phyloP scores from a whole-genome alignment of 1,140 invertebrate species.

The Cotesia vestalis region DNA sequence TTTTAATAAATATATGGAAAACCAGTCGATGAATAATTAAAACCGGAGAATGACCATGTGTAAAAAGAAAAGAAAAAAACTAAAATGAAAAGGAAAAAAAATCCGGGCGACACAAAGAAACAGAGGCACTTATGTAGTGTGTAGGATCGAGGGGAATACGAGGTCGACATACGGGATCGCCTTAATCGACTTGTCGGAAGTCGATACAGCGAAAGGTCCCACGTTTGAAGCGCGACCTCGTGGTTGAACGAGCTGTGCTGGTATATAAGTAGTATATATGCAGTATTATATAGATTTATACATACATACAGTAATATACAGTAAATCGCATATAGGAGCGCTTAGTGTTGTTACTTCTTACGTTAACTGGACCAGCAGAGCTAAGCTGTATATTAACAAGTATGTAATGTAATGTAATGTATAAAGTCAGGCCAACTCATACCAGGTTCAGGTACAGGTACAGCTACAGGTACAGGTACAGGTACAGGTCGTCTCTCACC shows the following conservation, averaged over 20 bases:
- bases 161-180: constrained; percentile 39
- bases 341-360: too few relatives aligned
- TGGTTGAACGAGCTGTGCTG: constrained; percentile 8
- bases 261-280: neutral
- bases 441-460: neutral
- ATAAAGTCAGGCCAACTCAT: constrained; percentile 8
- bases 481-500: too few relatives aligned
- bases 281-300: neutral
- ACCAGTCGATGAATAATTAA: too few relatives aligned
- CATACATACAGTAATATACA: too few relatives aligned
- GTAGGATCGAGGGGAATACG: constrained; percentile 13
- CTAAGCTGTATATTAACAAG: too few relatives aligned
- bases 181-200: constrained; percentile 40
- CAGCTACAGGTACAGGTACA: neutral
- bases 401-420: neutral
- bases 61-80: constrained; percentile 17
- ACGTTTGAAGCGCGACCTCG: constrained; percentile 38
- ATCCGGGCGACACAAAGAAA: neutral
- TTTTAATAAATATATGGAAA: too few relatives aligned
- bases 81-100: neutral
- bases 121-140: constrained; percentile 20
- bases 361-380: too few relatives aligned
- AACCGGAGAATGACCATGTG: constrained; percentile 27
- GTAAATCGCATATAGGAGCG: too few relatives aligned
- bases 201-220: constrained; percentile 38